Percentiles rank a stretch among this genome's conserved stretches.
phyloP scores from a whole-genome alignment of 2,113 vertebrate species.

The Perca fluviatilis region DNA sequence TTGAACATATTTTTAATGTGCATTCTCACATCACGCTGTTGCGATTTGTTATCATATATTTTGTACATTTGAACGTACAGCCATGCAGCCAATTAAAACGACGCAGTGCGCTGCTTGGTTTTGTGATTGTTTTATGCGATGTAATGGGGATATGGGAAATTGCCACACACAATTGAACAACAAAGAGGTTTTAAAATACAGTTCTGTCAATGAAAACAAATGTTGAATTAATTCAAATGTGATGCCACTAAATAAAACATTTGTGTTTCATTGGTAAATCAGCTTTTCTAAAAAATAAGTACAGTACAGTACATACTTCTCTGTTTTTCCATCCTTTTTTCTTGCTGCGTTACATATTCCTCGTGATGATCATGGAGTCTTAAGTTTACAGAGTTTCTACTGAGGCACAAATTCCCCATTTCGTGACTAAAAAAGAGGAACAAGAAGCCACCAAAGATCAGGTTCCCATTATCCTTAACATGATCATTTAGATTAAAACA shows the following conservation, averaged over 20 bases:
- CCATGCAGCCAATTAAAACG: background rate
- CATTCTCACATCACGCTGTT: background rate
- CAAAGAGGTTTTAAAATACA: background rate
- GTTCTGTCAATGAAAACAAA: background rate
- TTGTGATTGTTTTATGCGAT: background rate
- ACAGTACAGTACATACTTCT: background rate
- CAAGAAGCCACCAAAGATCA: background rate
- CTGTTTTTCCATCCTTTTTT: conserved; percentile 1
- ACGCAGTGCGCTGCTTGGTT: background rate
- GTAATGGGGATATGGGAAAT: background rate
- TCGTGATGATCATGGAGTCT: conserved; percentile 14
- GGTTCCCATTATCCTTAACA: background rate
- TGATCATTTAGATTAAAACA: background rate
- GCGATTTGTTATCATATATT: background rate
- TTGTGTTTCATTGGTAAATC: background rate
- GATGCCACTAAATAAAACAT: background rate
- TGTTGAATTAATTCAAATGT: background rate
- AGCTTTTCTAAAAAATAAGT: background rate
- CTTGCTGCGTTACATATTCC: background rate
- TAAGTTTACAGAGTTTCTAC: background rate
- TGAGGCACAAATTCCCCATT: conserved; percentile 65
- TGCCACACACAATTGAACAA: background rate
- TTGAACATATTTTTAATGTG: background rate
- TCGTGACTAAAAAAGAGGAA: conserved; percentile 57
- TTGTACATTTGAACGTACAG: background rate